Percentiles rank a stretch among this genome's conserved stretches.
Conservation (phyloP, 2,888 invertebrate genomes). For the Blastobasis lacticolella region DNA sequence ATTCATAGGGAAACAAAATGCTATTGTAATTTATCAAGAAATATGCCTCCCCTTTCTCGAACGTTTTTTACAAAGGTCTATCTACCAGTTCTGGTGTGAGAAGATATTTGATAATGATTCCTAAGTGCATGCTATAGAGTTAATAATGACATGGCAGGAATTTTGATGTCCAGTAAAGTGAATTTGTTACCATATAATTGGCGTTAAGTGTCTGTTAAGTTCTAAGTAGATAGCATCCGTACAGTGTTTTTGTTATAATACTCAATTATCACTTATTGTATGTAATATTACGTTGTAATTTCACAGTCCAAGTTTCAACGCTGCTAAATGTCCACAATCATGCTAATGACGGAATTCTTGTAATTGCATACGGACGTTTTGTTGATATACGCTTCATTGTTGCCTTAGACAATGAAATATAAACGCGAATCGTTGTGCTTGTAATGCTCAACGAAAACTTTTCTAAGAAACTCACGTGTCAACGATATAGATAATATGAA, state of each 20-base stretch:
- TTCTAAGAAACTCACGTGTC: too few relatives aligned
- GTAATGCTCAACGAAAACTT: too few relatives aligned
- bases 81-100: too few relatives aligned
- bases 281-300: constrained; percentile 35
- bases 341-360: constrained; percentile 35
- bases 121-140: too few relatives aligned
- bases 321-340: constrained; percentile 39
- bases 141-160: too few relatives aligned
- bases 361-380: constrained; percentile 27
- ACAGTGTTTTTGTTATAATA: constrained; percentile 42
- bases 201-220: constrained; percentile 67
- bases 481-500: too few relatives aligned
- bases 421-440: background rate
- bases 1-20: constrained; percentile 54
- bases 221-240: constrained; percentile 61
- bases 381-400: constrained; percentile 7
- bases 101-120: too few relatives aligned
- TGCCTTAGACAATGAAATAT: constrained; percentile 1
- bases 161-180: constrained; percentile 10
- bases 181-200: constrained; percentile 45
- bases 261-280: constrained; percentile 57
- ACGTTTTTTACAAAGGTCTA: too few relatives aligned
- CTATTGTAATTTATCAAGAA: constrained; percentile 64
- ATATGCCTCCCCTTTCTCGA: constrained; percentile 53
- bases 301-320: constrained; percentile 38